Percentiles rank a stretch among this genome's conserved stretches.
Evolutionary conservation across 1,140 invertebrate species (phyloP).

Genomic region (Pinna nobilis): DNA sequence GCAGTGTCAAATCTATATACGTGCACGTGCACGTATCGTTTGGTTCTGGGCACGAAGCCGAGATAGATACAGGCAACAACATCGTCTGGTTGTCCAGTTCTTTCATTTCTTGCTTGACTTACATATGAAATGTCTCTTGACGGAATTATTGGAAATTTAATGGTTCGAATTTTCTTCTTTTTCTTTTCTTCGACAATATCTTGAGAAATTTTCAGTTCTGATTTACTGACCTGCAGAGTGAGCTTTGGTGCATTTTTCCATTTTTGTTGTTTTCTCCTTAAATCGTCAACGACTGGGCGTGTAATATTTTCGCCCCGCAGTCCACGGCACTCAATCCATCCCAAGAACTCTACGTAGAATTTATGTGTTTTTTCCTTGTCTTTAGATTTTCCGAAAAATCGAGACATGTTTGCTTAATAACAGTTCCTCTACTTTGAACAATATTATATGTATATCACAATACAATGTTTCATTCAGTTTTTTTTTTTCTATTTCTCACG

Average conservation of each 20-base stretch:
- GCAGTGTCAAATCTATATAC: conserved; percentile 96
- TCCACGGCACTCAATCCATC: conserved; percentile 94
- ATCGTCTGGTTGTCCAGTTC: conserved; percentile 76
- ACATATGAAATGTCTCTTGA: conserved; percentile 66
- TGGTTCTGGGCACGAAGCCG: conserved; percentile 84
- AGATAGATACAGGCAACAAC: conserved; percentile 92
- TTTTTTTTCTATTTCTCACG: background rate
- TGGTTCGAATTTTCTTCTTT: conserved; percentile 62
- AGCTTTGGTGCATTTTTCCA: conserved; percentile 87
- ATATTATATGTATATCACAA: background rate
- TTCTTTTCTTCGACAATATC: conserved; percentile 72
- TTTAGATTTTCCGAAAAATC: conserved; percentile 36
- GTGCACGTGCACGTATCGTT: conserved; percentile 90
- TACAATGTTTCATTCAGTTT: background rate
- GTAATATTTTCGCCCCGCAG: conserved; percentile 88
- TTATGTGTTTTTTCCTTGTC: conserved; percentile 87
- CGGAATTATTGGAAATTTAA: conserved; percentile 68
- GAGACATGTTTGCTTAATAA: conserved; percentile 37
- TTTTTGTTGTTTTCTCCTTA: conserved; percentile 84
- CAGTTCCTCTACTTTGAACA: too few relatives aligned
- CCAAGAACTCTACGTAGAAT: conserved; percentile 98
- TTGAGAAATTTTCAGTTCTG: conserved; percentile 96
- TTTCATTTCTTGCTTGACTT: conserved; percentile 46
- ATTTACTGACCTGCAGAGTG: conserved; percentile 86
- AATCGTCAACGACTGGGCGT: conserved; percentile 86